These are phyloP conservation scores for Hypocryptadius cinnamomeus DNA, from an alignment of 2,113 vertebrate genomes.

Conservation along the genomic window DNA sequence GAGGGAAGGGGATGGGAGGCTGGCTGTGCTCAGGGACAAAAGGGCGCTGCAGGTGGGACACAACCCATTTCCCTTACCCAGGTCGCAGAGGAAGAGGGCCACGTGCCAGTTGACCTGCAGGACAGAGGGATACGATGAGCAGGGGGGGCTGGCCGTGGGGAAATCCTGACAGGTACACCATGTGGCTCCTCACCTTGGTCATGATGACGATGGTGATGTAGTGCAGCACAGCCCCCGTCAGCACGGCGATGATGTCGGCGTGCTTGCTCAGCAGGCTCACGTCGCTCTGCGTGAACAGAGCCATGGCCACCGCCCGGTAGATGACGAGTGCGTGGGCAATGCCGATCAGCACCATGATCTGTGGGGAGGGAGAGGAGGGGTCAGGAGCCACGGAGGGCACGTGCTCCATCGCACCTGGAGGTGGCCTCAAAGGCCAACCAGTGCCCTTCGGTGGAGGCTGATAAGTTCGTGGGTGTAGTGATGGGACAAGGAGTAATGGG, in stretches of 20 bases:
- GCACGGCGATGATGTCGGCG: constrained; percentile 70
- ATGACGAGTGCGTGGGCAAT: constrained; percentile 81
- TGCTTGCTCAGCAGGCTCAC: constrained; percentile 62
- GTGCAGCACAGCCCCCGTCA: constrained; percentile 83
- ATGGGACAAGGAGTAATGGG: neutral
- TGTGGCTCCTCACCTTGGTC: constrained; percentile 66
- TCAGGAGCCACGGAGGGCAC: neutral
- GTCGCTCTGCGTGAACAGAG: constrained; percentile 50
- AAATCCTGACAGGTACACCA: accelerated
- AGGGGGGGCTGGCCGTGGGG: accelerated
- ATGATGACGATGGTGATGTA: constrained; percentile 85
- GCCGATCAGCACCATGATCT: constrained; percentile 83
- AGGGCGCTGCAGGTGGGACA: neutral
- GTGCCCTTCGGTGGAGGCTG: accelerated
- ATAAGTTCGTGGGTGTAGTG: accelerated
- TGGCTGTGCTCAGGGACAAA: neutral
- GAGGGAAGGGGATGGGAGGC: neutral
- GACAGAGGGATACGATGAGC: neutral
- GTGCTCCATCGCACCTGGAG: neutral
- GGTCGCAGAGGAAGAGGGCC: constrained; percentile 77
- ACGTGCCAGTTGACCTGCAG: constrained; percentile 79
- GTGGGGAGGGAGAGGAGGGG: neutral
- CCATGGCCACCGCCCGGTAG: constrained; percentile 75
- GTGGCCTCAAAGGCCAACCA: neutral
- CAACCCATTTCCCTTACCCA: constrained; percentile 71